Evolutionary conservation across 1,140 invertebrate species (phyloP).

Genomic region (Macrosteles quadrilineatus): DNA sequence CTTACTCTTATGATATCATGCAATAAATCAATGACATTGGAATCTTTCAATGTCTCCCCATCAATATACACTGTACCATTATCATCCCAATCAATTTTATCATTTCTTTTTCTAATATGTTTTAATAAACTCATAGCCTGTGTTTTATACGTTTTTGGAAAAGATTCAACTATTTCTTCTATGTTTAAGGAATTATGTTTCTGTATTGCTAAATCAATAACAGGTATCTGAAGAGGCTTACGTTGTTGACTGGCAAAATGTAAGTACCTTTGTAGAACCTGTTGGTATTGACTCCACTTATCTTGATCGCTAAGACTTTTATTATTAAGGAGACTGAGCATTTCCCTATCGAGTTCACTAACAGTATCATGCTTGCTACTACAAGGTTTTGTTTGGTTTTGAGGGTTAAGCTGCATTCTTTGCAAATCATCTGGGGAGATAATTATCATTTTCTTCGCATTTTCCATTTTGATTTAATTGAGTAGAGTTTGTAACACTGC

Average conservation of each 20-base stretch:
- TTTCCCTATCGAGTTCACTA: neutral
- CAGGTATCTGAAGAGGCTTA: neutral
- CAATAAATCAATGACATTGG: neutral
- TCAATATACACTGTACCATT: neutral
- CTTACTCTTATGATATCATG: neutral
- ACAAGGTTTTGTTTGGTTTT: too few relatives aligned
- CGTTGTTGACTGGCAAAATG: neutral
- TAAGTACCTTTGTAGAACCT: too few relatives aligned
- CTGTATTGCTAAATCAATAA: neutral
- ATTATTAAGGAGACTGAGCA: too few relatives aligned
- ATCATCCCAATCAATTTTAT: too few relatives aligned
- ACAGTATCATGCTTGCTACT: neutral
- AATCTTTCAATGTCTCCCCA: neutral
- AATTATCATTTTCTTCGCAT: neutral
- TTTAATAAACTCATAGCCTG: too few relatives aligned
- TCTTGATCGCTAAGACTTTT: too few relatives aligned
- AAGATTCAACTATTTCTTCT: neutral
- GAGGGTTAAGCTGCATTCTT: neutral
- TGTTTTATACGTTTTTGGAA: neutral
- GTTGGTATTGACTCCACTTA: too few relatives aligned
- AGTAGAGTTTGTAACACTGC: neutral
- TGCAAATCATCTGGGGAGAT: neutral
- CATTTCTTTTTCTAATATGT: too few relatives aligned
- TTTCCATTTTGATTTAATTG: neutral
- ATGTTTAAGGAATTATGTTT: neutral